A percentile compares a stretch with the other conserved stretches of the same genome.
Evolutionary conservation across 1,140 invertebrate genomes (phyloP).

Genomic region (Pachypeltis micranthus): DNA sequence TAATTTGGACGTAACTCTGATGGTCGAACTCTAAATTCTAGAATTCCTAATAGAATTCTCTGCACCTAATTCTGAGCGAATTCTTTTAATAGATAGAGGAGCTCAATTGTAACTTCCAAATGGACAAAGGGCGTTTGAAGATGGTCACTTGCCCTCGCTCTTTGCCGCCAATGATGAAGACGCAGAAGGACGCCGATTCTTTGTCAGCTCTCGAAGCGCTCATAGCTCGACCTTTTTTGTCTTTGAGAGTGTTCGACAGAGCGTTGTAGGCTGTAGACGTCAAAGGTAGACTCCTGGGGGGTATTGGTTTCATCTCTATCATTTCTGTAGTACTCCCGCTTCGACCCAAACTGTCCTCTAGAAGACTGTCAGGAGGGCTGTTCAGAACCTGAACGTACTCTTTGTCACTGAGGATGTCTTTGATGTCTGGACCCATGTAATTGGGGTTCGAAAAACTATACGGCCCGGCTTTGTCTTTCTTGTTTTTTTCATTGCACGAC

Average conservation of each 20-base stretch:
- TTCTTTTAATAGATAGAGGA: slow-evolving; percentile 24
- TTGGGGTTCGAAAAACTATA: slow-evolving; percentile 50
- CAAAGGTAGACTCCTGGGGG: slow-evolving; percentile 35
- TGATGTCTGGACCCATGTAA: slow-evolving; percentile 51
- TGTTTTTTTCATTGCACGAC: slow-evolving; percentile 33
- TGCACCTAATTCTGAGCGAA: too few species aligned
- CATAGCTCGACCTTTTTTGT: slow-evolving; percentile 38
- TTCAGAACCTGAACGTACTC: slow-evolving; percentile 27
- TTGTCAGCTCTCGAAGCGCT: slow-evolving; percentile 35
- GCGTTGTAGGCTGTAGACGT: slow-evolving; percentile 26
- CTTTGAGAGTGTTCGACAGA: slow-evolving; percentile 27
- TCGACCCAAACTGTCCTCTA: slow-evolving; percentile 29
- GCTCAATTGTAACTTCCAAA: slow-evolving; percentile 50
- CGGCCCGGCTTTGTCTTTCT: slow-evolving; percentile 25
- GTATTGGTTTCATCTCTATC: slow-evolving; percentile 31
- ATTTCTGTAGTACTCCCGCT: slow-evolving; percentile 28
- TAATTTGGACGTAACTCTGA: too few species aligned
- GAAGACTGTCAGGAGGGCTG: slow-evolving; percentile 31
- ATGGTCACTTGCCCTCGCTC: slow-evolving; percentile 54
- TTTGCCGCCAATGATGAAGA: slow-evolving; percentile 51
- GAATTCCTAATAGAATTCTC: too few species aligned
- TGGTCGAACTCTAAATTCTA: too few species aligned
- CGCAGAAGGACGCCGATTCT: slow-evolving; percentile 42
- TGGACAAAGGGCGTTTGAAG: slow-evolving; percentile 50
- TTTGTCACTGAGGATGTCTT: slow-evolving; percentile 32